These are phyloP conservation scores for Rhinichthys klamathensis DNA, from an alignment of 2,113 vertebrate species.

Conservation along the genomic window DNA sequence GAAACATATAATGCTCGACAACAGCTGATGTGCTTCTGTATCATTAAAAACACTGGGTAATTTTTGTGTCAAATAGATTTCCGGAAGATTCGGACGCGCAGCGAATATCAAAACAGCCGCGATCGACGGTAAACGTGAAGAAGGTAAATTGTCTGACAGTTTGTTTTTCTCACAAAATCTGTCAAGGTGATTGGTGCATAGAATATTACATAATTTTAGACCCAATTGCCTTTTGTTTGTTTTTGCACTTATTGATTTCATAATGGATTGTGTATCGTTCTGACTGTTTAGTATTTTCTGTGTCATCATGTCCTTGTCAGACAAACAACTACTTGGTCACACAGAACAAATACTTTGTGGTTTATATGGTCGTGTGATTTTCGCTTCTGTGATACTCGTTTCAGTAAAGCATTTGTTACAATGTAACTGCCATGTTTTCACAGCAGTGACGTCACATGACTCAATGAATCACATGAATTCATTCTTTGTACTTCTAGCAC, in stretches of 20 bases:
- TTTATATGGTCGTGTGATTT: background rate
- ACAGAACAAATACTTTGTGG: background rate
- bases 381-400: slow-evolving; percentile 8
- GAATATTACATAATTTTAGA: background rate
- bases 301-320: background rate
- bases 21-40: slow-evolving; percentile 47
- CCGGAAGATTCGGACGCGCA: background rate
- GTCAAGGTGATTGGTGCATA: background rate
- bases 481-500: background rate
- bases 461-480: background rate
- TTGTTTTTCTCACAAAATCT: background rate
- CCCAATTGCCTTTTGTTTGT: background rate
- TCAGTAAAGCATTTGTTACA: background rate
- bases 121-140: background rate
- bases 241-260: background rate
- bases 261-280: background rate
- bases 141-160: slow-evolving; percentile 5
- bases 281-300: background rate
- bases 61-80: background rate
- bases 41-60: slow-evolving; percentile 8
- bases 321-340: background rate
- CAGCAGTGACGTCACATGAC: slow-evolving; percentile 25
- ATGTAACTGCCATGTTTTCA: slow-evolving; percentile 5
- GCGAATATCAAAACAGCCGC: background rate
- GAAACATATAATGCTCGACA: slow-evolving; percentile 27